Evolutionary conservation across 2,797 vertebrate species (phyloP), one percentile per base, ranked within the genome.

Genomic region (Silurus aristotelis): DNA sequence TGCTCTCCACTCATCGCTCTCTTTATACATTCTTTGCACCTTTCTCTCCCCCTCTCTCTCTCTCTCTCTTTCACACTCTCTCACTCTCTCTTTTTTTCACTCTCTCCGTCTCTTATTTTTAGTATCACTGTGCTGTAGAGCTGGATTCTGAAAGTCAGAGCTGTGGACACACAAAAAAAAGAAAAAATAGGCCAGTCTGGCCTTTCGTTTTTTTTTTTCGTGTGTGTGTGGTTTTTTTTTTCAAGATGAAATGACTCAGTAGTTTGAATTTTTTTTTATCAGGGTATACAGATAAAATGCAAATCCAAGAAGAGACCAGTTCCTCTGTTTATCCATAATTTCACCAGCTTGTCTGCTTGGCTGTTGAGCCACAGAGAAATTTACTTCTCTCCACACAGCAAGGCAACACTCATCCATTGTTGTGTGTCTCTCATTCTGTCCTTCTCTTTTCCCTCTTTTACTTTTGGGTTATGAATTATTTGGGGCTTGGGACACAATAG

Each of bases 301-400:
- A 25, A 87, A 76, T 90, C 88, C 90, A 89, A 88, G 87, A 83
- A 84, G 83, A 20, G 25, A 43, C 88, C 78, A 88, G 87, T 91
- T 89, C 83, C 83, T 91, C 91, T 92, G 90, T 93, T 91, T 91
- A 89, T 88, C 88, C 88, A 88, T 89, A 25, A 84, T 91, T 91
- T 89, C 64, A 83, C 60, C 48, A 9, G 73, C 83, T 87, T 85
- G 2, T 77, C 88, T 90, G 87, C 56, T 56, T 60, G 75, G 55
- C 56, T 61, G 76, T 61, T 78, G 58, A n/a, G 12, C 31, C 19
- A 20, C 76, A 43, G 56, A 78, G n/a, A 27, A 61, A 61, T 61
- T 78, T 27, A 61, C 61, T 19, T 78, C 20, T 17, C 6, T 78
- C 56, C 1, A 14, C 31, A 61, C 76, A 22, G 27, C 27, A 43